Evolutionary conservation across 1,140 invertebrate species (phyloP).

Genomic region (Prorops nasuta): DNA sequence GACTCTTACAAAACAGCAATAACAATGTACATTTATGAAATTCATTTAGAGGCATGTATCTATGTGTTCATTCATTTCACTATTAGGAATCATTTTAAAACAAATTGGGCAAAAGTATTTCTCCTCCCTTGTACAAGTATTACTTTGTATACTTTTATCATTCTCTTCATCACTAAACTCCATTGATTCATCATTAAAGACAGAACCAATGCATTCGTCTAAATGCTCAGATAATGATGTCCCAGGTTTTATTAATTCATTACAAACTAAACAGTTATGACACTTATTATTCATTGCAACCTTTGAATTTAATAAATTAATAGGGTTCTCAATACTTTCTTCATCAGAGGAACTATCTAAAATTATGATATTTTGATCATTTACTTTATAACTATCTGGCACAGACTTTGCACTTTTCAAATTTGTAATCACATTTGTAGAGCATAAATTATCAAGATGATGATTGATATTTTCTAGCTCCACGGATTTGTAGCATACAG

Average conservation of each 20-base stretch:
- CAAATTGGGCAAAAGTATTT: slow-evolving; percentile 50
- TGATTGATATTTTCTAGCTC: slow-evolving; percentile 49
- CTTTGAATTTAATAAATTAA: too few relatives aligned
- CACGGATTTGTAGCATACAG: slow-evolving; percentile 55
- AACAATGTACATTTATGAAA: too few relatives aligned
- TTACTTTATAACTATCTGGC: too few relatives aligned
- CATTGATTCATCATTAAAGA: slow-evolving; percentile 42
- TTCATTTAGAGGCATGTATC: slow-evolving; percentile 40
- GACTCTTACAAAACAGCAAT: too few relatives aligned
- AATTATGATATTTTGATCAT: too few relatives aligned
- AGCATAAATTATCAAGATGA: slow-evolving; percentile 60
- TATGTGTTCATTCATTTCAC: slow-evolving; percentile 47
- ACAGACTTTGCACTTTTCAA: too few relatives aligned
- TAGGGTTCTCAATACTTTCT: too few relatives aligned
- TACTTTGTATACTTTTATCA: slow-evolving; percentile 7
- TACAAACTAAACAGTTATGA: slow-evolving; percentile 64
- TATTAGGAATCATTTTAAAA: slow-evolving; percentile 34
- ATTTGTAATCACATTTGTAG: too few relatives aligned
- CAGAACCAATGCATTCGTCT: slow-evolving; percentile 60
- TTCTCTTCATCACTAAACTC: slow-evolving; percentile 13
- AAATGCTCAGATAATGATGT: slow-evolving; percentile 62
- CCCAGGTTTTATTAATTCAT: slow-evolving; percentile 50
- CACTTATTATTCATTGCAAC: too few relatives aligned
- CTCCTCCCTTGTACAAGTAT: slow-evolving; percentile 7
- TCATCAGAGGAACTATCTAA: too few relatives aligned